These are phyloP conservation scores for Synchiropus splendidus DNA, from an alignment of 2,113 vertebrate genomes.

Conservation along the genomic window DNA sequence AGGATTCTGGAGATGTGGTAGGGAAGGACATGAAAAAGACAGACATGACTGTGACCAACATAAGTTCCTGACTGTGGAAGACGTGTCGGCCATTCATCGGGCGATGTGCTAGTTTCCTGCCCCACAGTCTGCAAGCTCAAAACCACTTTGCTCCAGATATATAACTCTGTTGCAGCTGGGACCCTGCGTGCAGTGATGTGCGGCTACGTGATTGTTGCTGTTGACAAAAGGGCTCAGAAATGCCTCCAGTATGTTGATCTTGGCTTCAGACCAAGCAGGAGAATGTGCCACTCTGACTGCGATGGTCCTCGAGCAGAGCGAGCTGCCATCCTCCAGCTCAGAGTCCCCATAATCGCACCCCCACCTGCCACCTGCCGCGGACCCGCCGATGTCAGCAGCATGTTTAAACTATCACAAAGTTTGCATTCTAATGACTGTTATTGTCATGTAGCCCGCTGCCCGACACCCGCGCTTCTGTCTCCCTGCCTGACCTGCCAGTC, in stretches of 20 bases:
- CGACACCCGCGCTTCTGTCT: conserved; percentile 3
- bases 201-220: background rate
- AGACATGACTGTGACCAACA: too few species aligned
- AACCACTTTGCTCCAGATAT: too few species aligned
- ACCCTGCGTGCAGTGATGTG: too few species aligned
- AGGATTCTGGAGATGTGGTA: too few species aligned
- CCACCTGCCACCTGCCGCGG: conserved; percentile 39
- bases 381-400: conserved; percentile 37
- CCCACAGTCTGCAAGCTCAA: too few species aligned
- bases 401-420: conserved; percentile 30
- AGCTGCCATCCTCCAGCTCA: conserved; percentile 13
- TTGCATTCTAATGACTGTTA: conserved; percentile 46
- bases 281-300: conserved; percentile 27
- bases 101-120: too few species aligned
- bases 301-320: conserved; percentile 3
- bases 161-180: too few species aligned
- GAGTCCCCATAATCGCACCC: conserved; percentile 25
- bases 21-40: too few species aligned
- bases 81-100: too few species aligned
- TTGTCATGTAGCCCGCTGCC: conserved; percentile 17
- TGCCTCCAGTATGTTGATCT: conserved; percentile 30
- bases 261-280: conserved; percentile 28
- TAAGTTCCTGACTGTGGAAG: too few species aligned
- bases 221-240: conserved; percentile 35
- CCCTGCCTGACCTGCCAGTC: conserved; percentile 29